Base-by-base conservation (phyloP, 1,140 invertebrate species). In the Nautilus pompilius region DNA sequence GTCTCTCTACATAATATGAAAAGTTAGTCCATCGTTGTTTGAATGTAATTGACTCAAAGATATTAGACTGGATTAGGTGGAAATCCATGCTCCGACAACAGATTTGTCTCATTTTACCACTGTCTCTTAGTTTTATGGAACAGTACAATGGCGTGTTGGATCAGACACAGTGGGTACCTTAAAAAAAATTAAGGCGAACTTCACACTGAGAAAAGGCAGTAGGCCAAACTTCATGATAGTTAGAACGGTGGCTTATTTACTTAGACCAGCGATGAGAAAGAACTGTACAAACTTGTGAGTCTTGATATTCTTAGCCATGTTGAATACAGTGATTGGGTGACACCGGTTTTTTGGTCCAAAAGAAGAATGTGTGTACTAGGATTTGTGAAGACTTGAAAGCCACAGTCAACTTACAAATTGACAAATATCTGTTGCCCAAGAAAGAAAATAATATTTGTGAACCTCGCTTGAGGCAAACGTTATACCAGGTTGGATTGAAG, bases 231-330 rank as follows among this genome's bases (percentile, higher is more conserved):
- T 66, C 24, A 69, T 24, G 56, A 80, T 60, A 60, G 67, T 70
- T 20, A 68, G 82, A 53, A 71, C 77, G 28, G 69, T 85, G 24
- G 76, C 78, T 10, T 82, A 76, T 66, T 74, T 81, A 13, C 53
- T 85, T 1, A 74, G 68, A 63, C 62, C 74, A 28, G 68, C 74
- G 45, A 67, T 84, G 74, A 82, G 2, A 29, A 73, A 5, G 76
- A 85, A 70, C 61, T 84, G 17, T 67, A 78, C 22, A 66, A 63
- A 26, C 62, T 86, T 26, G 75, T 78, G 41, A 32, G 54, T n/a
- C 59, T 79, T 45, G 81, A 78, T 26, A 75, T 82, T n/a, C 74
- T 85, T n/a, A 58, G 58, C 33, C 68, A 72, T 59, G 78, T 83
- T 24, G 71, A 78, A 51, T 58, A 64, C 58, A 81, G 78, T 32